Evolutionary conservation across 2,888 invertebrate species (phyloP).

Genomic region (Diogma glabrata): DNA sequence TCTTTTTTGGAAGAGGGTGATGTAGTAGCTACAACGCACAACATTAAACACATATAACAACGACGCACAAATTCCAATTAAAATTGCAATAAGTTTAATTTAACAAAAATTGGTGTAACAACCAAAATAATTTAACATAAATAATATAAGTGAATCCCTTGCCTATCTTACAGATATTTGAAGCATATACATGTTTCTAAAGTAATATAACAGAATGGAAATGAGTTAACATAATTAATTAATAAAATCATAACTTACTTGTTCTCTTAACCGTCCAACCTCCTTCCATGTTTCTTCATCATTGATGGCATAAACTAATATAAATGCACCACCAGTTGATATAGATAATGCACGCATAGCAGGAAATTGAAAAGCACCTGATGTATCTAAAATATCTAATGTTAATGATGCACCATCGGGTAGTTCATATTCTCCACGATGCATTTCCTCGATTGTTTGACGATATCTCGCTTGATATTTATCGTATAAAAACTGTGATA

Average conservation of each 20-base stretch:
- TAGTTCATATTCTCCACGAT: constrained; percentile 37
- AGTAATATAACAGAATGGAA: too few relatives aligned
- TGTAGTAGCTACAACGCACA: too few relatives aligned
- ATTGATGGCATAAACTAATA: constrained; percentile 56
- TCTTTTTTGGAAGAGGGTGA: too few relatives aligned
- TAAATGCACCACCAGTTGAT: constrained; percentile 60
- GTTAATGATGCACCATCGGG: constrained; percentile 40
- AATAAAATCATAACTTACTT: constrained; percentile 25
- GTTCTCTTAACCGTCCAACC: constrained; percentile 39
- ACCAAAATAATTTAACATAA: too few relatives aligned
- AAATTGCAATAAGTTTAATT: too few relatives aligned
- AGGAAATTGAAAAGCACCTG: constrained; percentile 55
- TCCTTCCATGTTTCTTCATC: constrained; percentile 46
- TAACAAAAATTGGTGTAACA: too few relatives aligned
- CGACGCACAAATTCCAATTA: too few relatives aligned
- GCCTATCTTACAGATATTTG: too few relatives aligned
- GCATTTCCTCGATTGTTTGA: constrained; percentile 52
- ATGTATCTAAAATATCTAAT: constrained; percentile 61
- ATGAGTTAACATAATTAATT: too few relatives aligned
- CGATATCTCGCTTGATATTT: constrained; percentile 44
- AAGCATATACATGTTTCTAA: too few relatives aligned
- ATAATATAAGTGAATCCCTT: too few relatives aligned
- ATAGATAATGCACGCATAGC: constrained; percentile 64
- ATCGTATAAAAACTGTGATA: constrained; percentile 47
- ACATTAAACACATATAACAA: too few relatives aligned